These are phyloP conservation scores for Heteromurus nitidus DNA, from an alignment of 2,888 invertebrate species.

Conservation along the genomic window DNA sequence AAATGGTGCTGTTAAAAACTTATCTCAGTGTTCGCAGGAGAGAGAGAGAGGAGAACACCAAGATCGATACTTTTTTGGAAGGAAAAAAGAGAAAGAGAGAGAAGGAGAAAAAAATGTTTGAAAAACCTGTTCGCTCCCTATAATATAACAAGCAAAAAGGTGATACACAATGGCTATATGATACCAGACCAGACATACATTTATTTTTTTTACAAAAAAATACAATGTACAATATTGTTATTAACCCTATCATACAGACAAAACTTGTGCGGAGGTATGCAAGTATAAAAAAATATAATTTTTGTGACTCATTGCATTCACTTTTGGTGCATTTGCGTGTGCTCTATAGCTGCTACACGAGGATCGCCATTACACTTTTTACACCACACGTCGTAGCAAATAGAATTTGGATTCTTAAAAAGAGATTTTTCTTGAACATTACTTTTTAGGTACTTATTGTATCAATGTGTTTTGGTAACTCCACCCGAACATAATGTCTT, in stretches of 20 bases:
- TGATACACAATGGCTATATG: neutral
- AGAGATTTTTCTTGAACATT: neutral
- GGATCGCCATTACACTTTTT: too few species aligned
- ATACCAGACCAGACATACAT: neutral
- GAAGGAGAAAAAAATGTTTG: conserved; percentile 23
- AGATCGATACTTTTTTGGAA: conserved; percentile 49
- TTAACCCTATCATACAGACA: neutral
- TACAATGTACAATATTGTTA: conserved; percentile 28
- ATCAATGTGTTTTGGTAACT: conserved; percentile 12
- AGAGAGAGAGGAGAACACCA: conserved; percentile 36
- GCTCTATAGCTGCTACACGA: too few species aligned
- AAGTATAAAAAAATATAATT: conserved; percentile 25
- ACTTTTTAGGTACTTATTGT: neutral
- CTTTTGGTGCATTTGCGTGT: too few species aligned
- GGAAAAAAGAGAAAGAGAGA: neutral
- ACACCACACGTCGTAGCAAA: neutral
- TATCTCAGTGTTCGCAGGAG: neutral
- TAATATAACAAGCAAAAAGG: neutral
- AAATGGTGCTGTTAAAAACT: conserved; percentile 43
- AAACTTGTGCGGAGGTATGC: conserved; percentile 12
- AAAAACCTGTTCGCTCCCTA: conserved; percentile 31
- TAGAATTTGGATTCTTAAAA: neutral
- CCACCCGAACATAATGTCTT: conserved; percentile 60
- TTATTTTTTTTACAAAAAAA: neutral
- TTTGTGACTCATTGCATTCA: conserved; percentile 44